Conservation (phyloP, 2,888 invertebrate genomes). For the Hypomecis atomaria region DNA sequence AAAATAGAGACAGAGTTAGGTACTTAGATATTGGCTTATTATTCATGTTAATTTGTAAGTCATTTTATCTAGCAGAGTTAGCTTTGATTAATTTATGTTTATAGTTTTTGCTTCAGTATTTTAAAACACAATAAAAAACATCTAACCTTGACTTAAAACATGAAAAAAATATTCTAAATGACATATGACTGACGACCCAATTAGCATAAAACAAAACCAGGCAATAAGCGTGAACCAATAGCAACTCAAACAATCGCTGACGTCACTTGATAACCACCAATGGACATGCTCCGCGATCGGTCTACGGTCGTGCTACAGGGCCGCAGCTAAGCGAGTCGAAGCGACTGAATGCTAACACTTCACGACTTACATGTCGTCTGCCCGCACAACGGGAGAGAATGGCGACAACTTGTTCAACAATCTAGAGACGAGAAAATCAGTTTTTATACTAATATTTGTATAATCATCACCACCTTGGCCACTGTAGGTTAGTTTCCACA, state of each 20-base stretch:
- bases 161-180: not conserved
- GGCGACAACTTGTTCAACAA: slow-evolving; percentile 81
- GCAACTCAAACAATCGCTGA: slow-evolving; percentile 38
- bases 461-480: not conserved
- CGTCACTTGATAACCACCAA: slow-evolving; percentile 49
- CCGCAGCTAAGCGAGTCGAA: slow-evolving; percentile 71
- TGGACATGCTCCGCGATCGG: slow-evolving; percentile 50
- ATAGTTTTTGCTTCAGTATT: too few species aligned
- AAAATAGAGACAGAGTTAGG: too few species aligned
- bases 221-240: slow-evolving; percentile 35
- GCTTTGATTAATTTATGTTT: too few species aligned
- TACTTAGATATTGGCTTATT: too few species aligned
- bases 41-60: too few species aligned
- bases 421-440: slow-evolving; percentile 68
- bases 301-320: slow-evolving; percentile 66
- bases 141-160: not conserved
- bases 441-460: slow-evolving; percentile 24
- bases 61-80: too few species aligned
- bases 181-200: not conserved
- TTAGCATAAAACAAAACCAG: not conserved
- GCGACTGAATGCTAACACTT: slow-evolving; percentile 51
- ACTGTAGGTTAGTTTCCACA: not conserved
- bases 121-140: too few species aligned
- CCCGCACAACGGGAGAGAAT: slow-evolving; percentile 72
- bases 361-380: slow-evolving; percentile 79